Conservation (phyloP, 2,113 vertebrate genomes). For the Artemisiospiza belli region DNA sequence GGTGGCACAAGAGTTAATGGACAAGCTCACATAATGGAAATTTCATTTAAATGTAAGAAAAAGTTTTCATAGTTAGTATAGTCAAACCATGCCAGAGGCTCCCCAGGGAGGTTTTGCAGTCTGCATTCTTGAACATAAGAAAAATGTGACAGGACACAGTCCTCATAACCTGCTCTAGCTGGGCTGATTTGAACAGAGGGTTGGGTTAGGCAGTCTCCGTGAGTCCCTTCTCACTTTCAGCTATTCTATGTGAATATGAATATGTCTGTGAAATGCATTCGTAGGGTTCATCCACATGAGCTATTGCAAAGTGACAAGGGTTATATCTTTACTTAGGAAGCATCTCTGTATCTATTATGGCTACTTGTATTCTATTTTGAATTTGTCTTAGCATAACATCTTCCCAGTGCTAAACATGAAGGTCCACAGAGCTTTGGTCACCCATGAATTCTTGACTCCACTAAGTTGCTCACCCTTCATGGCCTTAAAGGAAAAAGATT, state of each 20-base stretch:
- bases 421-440: not conserved
- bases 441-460: fast-evolving
- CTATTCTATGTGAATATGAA: not conserved
- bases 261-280: not conserved
- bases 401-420: not conserved
- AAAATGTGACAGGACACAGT: not conserved
- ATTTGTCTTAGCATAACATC: not conserved
- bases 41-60: not conserved
- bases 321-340: not conserved
- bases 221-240: not conserved
- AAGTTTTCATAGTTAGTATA: not conserved
- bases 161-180: not conserved
- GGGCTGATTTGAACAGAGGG: not conserved
- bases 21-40: not conserved
- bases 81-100: not conserved
- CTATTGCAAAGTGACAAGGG: not conserved
- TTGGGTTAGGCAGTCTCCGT: not conserved
- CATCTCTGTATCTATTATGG: not conserved
- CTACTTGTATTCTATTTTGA: not conserved
- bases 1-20: not conserved
- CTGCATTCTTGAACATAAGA: not conserved
- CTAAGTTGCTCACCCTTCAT: not conserved
- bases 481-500: not conserved
- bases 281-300: not conserved
- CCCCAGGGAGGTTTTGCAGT: not conserved